phyloP scores from a whole-genome alignment of 2,113 vertebrate genomes.

The Anoplopoma fimbria region DNA sequence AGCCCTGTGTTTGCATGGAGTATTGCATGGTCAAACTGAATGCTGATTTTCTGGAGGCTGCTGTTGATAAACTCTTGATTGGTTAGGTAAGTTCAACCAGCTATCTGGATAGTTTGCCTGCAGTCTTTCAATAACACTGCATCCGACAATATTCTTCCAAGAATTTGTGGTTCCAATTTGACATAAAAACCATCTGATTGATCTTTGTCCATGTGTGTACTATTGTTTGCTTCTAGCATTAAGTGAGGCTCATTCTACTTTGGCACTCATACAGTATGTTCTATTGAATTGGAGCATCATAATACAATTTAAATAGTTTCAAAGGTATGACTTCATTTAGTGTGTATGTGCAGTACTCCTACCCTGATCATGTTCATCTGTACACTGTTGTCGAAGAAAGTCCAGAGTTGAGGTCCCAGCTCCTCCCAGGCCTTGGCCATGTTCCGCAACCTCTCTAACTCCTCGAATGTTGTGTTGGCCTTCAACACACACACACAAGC shows the following conservation, averaged over 20 bases:
- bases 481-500: slow-evolving; percentile 62
- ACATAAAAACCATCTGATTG: not conserved
- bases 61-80: not conserved
- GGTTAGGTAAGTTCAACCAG: not conserved
- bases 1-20: not conserved
- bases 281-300: not conserved
- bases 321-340: not conserved
- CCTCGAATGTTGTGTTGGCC: slow-evolving; percentile 96
- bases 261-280: not conserved
- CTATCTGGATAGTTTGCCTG: not conserved
- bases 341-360: slow-evolving; percentile 49
- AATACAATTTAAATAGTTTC: not conserved
- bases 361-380: slow-evolving; percentile 97
- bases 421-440: slow-evolving; percentile 92
- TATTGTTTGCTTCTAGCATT: not conserved
- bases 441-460: slow-evolving; percentile 89
- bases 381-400: slow-evolving; percentile 90
- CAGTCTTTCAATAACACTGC: not conserved
- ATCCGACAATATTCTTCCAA: not conserved
- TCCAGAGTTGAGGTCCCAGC: slow-evolving; percentile 92
- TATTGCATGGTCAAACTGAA: not conserved
- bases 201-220: not conserved
- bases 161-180: not conserved
- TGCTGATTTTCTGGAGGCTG: not conserved
- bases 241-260: not conserved